Evolutionary conservation across 2,113 vertebrate genomes (phyloP).

Genomic region (Tapirus terrestris): DNA sequence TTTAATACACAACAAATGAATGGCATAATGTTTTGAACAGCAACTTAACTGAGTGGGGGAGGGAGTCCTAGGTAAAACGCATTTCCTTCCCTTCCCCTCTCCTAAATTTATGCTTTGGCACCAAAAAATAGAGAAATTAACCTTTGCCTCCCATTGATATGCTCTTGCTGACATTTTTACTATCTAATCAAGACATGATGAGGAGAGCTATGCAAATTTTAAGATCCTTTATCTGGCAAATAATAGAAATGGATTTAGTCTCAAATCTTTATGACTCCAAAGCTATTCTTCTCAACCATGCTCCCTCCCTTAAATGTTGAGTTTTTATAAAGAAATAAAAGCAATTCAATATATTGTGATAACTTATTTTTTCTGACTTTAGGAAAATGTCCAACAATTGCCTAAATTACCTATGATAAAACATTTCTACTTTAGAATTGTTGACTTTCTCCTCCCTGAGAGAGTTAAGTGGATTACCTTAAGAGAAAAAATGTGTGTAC

Average conservation of each 20-base stretch:
- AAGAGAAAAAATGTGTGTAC: not conserved
- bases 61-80: not conserved
- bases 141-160: not conserved
- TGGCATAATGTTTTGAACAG: not conserved
- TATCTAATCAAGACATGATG: accelerated
- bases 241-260: no score
- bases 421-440: not conserved
- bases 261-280: not conserved
- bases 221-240: not conserved
- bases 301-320: not conserved
- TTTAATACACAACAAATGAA: not conserved
- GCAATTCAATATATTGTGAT: not conserved
- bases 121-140: not conserved
- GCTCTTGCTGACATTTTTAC: not conserved
- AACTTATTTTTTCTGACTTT: not conserved
- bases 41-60: not conserved
- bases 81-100: not conserved
- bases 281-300: not conserved
- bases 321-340: not conserved
- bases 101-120: not conserved
- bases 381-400: not conserved
- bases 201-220: not conserved
- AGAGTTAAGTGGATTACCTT: not conserved
- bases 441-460: not conserved
- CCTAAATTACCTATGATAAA: not conserved